Evolutionary conservation across 2,888 invertebrate species (phyloP).

Genomic region (Trileptium ribeirensis): DNA sequence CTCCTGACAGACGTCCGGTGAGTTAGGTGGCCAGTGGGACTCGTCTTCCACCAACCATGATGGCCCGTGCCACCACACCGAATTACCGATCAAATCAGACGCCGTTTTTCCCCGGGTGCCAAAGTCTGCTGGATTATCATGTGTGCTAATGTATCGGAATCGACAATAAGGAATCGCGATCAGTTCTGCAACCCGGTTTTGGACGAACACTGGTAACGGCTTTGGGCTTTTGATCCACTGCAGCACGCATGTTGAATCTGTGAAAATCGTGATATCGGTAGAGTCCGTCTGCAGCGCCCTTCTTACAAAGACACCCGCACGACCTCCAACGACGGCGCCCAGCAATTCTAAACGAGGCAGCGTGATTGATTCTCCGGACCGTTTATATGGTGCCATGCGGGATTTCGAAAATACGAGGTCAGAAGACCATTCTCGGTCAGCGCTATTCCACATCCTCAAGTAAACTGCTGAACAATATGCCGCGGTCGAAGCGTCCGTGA

Average conservation of each 20-base stretch:
- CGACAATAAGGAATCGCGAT: too few relatives aligned
- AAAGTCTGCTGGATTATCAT: too few relatives aligned
- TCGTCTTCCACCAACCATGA: too few relatives aligned
- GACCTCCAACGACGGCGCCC: background rate
- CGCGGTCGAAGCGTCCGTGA: conserved; percentile 38
- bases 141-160: too few relatives aligned
- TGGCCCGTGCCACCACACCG: too few relatives aligned
- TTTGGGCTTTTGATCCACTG: conserved; percentile 32
- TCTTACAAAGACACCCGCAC: background rate
- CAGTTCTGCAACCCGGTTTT: conserved; percentile 37
- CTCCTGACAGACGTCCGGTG: too few relatives aligned
- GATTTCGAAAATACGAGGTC: background rate
- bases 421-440: background rate
- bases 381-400: background rate
- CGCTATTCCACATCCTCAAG: conserved; percentile 7
- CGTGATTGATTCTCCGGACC: background rate
- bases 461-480: conserved; percentile 38
- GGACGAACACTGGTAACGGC: conserved; percentile 31
- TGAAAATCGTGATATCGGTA: conserved; percentile 19
- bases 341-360: background rate
- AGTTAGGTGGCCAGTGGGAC: too few relatives aligned
- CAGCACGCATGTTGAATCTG: conserved; percentile 33
- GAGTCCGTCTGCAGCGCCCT: background rate
- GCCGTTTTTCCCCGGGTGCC: too few relatives aligned
- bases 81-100: too few relatives aligned